A percentile compares a stretch with the other conserved stretches of the same genome.
phyloP scores from a whole-genome alignment of 2,888 invertebrate genomes.

The Microchrysa polita region DNA sequence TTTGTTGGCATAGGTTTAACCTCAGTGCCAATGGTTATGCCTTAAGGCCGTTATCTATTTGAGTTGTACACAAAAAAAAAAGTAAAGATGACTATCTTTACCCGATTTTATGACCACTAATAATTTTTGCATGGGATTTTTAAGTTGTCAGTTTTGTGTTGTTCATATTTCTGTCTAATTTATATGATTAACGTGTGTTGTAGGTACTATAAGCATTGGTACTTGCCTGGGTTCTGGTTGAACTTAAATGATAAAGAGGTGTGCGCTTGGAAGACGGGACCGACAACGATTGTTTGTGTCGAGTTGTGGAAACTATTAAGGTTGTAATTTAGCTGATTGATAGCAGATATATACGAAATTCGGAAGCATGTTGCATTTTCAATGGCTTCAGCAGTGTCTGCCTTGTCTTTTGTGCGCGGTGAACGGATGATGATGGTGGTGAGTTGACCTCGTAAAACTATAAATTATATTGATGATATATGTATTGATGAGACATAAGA shows the following conservation, averaged over 20 bases:
- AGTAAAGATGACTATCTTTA: slow-evolving; percentile 24
- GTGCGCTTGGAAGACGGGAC: too few relatives aligned
- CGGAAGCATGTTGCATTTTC: slow-evolving; percentile 17
- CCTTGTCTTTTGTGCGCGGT: too few relatives aligned
- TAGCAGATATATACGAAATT: slow-evolving; percentile 34
- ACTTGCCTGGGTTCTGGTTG: too few relatives aligned
- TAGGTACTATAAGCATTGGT: too few relatives aligned
- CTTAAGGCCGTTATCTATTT: slow-evolving; percentile 41
- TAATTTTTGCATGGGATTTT: slow-evolving; percentile 40
- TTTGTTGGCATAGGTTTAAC: not conserved
- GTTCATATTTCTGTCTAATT: slow-evolving; percentile 1
- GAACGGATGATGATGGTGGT: too few relatives aligned
- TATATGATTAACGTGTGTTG: not conserved
- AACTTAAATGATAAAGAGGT: too few relatives aligned
- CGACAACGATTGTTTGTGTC: not conserved
- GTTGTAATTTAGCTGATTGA: slow-evolving; percentile 36
- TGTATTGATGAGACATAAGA: slow-evolving; percentile 27
- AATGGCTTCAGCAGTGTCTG: not conserved
- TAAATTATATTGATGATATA: slow-evolving; percentile 33
- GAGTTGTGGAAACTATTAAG: slow-evolving; percentile 1
- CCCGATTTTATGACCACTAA: slow-evolving; percentile 15
- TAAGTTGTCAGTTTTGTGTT: not conserved
- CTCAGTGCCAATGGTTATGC: slow-evolving; percentile 17
- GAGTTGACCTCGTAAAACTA: slow-evolving; percentile 34
- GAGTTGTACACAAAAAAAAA: slow-evolving; percentile 26